Percentiles rank a stretch among this genome's conserved stretches.
Conservation (phyloP, 2,113 vertebrate species). For the Campylomormyrus numenius region DNA sequence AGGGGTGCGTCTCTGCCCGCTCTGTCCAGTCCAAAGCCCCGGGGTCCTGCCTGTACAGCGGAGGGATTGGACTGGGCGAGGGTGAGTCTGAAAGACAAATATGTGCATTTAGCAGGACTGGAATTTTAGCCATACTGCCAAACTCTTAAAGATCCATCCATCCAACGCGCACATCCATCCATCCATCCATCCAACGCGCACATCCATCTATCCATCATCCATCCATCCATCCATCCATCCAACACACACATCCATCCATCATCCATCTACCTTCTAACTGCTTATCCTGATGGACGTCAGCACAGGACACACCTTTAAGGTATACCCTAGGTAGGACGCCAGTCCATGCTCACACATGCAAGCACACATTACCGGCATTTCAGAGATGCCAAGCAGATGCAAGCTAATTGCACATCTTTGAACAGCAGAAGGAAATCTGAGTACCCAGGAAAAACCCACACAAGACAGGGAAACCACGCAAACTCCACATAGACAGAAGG, state of each 20-base stretch:
- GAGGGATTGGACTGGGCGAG: constrained; percentile 54
- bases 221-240: not conserved
- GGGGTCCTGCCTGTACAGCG: constrained; percentile 55
- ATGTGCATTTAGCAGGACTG: not conserved
- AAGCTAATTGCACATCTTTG: not conserved
- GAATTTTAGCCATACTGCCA: not conserved
- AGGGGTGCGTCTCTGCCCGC: constrained; percentile 62
- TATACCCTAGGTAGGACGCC: not conserved
- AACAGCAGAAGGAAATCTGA: not conserved
- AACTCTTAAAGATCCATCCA: not conserved
- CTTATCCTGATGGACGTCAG: not conserved
- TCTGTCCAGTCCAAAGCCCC: constrained; percentile 59
- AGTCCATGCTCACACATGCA: not conserved
- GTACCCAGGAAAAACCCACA: not conserved
- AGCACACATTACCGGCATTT: not conserved
- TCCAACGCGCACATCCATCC: not conserved
- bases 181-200: not conserved
- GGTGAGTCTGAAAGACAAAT: constrained; percentile 50
- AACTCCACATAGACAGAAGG: not conserved
- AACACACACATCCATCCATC: too few species aligned
- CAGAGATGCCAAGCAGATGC: not conserved
- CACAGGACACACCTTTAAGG: not conserved
- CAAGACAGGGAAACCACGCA: not conserved
- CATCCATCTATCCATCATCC: not conserved
- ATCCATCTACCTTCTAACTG: not conserved